Conservation (phyloP, 1,140 invertebrate species). For the Bombus haemorrhoidalis region DNA sequence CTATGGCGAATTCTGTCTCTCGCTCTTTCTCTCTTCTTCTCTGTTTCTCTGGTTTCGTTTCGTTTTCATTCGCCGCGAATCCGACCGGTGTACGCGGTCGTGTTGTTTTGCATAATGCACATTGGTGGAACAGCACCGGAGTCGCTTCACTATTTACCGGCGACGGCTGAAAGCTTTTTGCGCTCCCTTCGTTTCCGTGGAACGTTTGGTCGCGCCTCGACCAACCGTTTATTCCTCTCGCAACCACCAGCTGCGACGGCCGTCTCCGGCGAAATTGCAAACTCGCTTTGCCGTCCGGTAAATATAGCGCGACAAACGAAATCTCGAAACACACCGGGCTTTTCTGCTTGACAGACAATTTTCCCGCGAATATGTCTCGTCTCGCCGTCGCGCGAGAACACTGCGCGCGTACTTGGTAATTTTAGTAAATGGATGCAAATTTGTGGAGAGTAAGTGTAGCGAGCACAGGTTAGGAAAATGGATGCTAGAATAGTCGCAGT, state of each 20-base stretch:
- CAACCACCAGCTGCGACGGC: not conserved
- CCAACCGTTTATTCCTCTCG: conserved; percentile 3
- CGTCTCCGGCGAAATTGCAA: conserved; percentile 9
- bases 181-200: not conserved
- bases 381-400: not conserved
- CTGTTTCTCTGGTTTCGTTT: not conserved
- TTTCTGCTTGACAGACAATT: not conserved
- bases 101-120: conserved; percentile 34
- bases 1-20: too few relatives aligned
- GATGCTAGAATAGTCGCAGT: too few relatives aligned
- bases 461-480: too few relatives aligned
- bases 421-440: not conserved
- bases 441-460: too few relatives aligned
- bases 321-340: not conserved
- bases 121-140: conserved; percentile 23
- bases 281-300: not conserved
- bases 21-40: not conserved
- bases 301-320: conserved; percentile 16
- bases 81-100: not conserved
- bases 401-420: not conserved
- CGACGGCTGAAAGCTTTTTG: conserved; percentile 18
- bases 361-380: too few relatives aligned
- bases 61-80: conserved; percentile 3
- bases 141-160: conserved; percentile 2
- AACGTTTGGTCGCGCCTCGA: not conserved